phyloP scores from a whole-genome alignment of 2,797 vertebrate genomes.

The Melanogrammus aeglefinus region DNA sequence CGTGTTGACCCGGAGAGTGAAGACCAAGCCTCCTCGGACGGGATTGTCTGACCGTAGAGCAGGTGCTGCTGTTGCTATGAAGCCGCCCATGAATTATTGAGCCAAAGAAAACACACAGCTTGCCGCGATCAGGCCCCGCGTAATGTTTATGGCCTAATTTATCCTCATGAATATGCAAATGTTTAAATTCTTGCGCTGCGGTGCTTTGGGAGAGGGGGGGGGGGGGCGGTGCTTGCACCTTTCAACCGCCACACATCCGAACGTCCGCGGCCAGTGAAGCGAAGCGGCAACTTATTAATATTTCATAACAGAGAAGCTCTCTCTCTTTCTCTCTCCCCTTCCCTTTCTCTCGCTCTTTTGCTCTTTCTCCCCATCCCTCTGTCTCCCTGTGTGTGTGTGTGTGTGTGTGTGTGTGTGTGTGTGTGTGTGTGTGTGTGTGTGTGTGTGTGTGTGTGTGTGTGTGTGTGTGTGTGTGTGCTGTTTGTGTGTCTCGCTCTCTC shows the following conservation, averaged over 20 bases:
- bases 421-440: too few species aligned
- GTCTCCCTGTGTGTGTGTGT: neutral
- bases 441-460: too few species aligned
- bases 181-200: constrained; percentile 39
- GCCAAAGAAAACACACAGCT: constrained; percentile 60
- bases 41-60: neutral
- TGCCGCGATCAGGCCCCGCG: constrained; percentile 37
- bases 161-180: constrained; percentile 42
- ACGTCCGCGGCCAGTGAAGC: constrained; percentile 79
- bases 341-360: constrained; percentile 34
- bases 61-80: neutral
- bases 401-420: too few species aligned
- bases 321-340: constrained; percentile 33
- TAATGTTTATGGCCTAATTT: constrained; percentile 41
- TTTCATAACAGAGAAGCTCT: constrained; percentile 71
- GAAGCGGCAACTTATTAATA: constrained; percentile 77
- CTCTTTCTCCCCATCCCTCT: neutral
- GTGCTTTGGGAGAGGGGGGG: constrained; percentile 1
- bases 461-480: too few species aligned
- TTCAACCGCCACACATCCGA: constrained; percentile 65
- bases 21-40: neutral
- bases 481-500: neutral
- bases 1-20: neutral
- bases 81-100: constrained; percentile 66
- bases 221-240: constrained; percentile 8